A percentile compares a stretch with the other conserved stretches of the same genome.
Conservation (phyloP, 1,140 invertebrate genomes). For the Temnothorax nylanderi region DNA sequence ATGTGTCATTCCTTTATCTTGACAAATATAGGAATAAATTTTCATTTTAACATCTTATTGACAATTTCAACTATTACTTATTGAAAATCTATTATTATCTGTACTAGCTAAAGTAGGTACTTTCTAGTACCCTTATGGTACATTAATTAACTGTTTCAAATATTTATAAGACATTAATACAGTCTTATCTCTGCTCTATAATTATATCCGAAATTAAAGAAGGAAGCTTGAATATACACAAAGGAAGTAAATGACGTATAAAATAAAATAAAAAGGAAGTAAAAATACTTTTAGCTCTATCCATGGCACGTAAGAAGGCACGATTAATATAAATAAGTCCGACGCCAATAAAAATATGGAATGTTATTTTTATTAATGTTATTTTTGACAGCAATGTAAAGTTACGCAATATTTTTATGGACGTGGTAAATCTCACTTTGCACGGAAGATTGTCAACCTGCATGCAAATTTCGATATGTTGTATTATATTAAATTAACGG, state of each 20-base stretch:
- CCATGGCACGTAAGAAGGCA: not conserved
- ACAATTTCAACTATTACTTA: conserved; percentile 11
- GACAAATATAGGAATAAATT: not conserved
- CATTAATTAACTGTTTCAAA: conserved; percentile 36
- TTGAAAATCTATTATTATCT: not conserved
- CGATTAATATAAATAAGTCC: not conserved
- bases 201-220: not conserved
- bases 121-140: conserved; percentile 9
- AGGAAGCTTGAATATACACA: conserved; percentile 1
- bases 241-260: not conserved
- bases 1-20: conserved; percentile 54
- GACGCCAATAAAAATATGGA: not conserved
- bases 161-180: conserved; percentile 45
- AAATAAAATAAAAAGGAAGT: too few species aligned
- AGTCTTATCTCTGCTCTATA: conserved; percentile 24
- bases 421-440: not conserved
- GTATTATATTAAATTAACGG: not conserved
- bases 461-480: not conserved
- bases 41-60: conserved; percentile 21
- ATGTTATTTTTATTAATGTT: not conserved
- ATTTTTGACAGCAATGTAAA: not conserved
- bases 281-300: conserved; percentile 2
- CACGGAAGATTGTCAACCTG: not conserved
- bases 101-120: conserved; percentile 48
- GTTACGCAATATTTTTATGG: not conserved